Base-by-base conservation (phyloP, 2,888 invertebrate species). In the Eledona agricola region DNA sequence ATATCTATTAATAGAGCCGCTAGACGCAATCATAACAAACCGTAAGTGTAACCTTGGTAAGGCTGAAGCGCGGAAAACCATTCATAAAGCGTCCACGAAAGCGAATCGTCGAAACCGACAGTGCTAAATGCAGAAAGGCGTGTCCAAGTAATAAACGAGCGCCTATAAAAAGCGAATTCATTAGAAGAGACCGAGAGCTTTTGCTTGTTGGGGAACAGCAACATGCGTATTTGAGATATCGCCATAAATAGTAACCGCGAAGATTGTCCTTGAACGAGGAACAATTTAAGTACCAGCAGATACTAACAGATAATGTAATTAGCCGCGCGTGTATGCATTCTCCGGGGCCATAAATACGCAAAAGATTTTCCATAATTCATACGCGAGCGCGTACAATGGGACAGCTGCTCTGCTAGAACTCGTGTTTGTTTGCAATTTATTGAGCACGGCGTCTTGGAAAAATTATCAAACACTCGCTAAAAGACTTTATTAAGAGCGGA, bases 41-140 rank as follows among this genome's bases (percentile, higher is more conserved):
- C 47, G 47, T 47, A 45, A 45, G 32, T 37, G 26, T 47, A 47
- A 37, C 47, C 47, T 47, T 47, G 45, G 25, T 26, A 11, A 46
- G 34, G 46, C 28, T 42, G 6, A n/a, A 29, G 29, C 28, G 29
- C 29, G 25, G 20, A 29, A 23, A 42, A 42, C 42, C 42, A 42
- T 42, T 42, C 42, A 42, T 29, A 42, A 42, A 29, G 12, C 12
- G 19, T 19, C 5, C 19, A 19, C 4, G 19, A 19, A 19, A 5
- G 19, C 19, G 19, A n/a, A n/a, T n/a, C n/a, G n/a, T n/a, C n/a
- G n/a, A n/a, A 32, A 23, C 9, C 9, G 9, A 23, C 23, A 23
- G 5, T 23, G 23, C 9, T 3, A 3, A 26, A 26, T 4, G 6
- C 12, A 4, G 19, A 15, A 32, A 13, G 34, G 34, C 20, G 34